phyloP scores from a whole-genome alignment of 1,140 invertebrate species.

The Penaeus chinensis region DNA sequence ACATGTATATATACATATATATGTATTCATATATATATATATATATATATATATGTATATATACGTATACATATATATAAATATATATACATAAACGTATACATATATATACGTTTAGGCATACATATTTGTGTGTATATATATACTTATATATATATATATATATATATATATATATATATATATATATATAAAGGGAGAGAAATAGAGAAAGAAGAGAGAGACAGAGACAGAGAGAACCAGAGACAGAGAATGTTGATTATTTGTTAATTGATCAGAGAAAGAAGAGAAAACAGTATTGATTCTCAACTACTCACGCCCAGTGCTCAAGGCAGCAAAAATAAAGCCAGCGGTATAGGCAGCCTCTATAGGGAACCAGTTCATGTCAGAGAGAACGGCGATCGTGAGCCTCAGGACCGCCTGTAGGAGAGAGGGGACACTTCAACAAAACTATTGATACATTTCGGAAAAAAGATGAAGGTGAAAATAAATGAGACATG shows the following conservation, averaged over 20 bases:
- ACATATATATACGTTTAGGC: too few species aligned
- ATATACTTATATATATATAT: too few species aligned
- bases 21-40: too few species aligned
- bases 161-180: too few species aligned
- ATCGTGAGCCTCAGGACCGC: constrained; percentile 30
- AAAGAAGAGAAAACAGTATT: background rate
- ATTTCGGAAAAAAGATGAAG: too few species aligned
- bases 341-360: constrained; percentile 28
- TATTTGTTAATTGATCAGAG: too few species aligned
- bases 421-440: background rate
- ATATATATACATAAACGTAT: too few species aligned
- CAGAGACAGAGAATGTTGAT: background rate
- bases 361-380: constrained; percentile 41
- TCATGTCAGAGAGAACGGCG: constrained; percentile 36
- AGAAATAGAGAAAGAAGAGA: background rate
- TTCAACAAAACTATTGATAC: too few species aligned
- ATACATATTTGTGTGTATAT: too few species aligned
- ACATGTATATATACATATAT: too few species aligned
- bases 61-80: too few species aligned
- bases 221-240: background rate
- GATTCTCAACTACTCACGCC: background rate
- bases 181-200: background rate
- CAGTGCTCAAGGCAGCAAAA: constrained; percentile 2
- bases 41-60: too few species aligned
- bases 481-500: background rate